phyloP scores from a whole-genome alignment of 2,888 invertebrate species.

The Stegana nigrithorax region DNA sequence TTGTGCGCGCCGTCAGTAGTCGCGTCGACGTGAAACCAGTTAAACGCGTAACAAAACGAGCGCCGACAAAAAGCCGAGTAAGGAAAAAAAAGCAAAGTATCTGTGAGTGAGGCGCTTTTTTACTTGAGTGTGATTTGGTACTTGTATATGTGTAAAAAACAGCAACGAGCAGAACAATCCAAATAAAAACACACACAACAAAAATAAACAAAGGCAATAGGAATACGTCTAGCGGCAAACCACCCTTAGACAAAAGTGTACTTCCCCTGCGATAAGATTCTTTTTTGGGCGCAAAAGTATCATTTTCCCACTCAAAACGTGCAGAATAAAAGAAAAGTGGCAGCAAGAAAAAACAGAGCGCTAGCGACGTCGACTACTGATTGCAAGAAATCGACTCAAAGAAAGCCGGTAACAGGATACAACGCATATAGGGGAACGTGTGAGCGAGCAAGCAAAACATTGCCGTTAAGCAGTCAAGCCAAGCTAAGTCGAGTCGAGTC shows the following conservation, averaged over 20 bases:
- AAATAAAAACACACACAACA: constrained; percentile 16
- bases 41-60: constrained; percentile 43
- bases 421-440: constrained; percentile 11
- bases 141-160: constrained; percentile 23
- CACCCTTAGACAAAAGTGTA: neutral
- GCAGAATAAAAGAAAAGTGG: neutral
- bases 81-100: neutral
- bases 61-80: neutral
- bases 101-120: constrained; percentile 27
- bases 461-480: constrained; percentile 19
- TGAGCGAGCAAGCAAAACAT: neutral
- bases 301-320: constrained; percentile 42
- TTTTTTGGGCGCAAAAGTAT: constrained; percentile 48
- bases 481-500: neutral
- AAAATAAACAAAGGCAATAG: neutral
- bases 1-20: constrained; percentile 39
- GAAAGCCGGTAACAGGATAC: constrained; percentile 37
- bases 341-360: neutral
- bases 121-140: neutral
- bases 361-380: neutral
- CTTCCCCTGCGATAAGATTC: constrained; percentile 11
- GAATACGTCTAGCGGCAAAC: no score
- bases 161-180: no score
- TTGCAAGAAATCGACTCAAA: constrained; percentile 36
- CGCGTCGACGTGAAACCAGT: constrained; percentile 58